phyloP scores from a whole-genome alignment of 1,140 invertebrate genomes.

The Aphaenogaster rudis region DNA sequence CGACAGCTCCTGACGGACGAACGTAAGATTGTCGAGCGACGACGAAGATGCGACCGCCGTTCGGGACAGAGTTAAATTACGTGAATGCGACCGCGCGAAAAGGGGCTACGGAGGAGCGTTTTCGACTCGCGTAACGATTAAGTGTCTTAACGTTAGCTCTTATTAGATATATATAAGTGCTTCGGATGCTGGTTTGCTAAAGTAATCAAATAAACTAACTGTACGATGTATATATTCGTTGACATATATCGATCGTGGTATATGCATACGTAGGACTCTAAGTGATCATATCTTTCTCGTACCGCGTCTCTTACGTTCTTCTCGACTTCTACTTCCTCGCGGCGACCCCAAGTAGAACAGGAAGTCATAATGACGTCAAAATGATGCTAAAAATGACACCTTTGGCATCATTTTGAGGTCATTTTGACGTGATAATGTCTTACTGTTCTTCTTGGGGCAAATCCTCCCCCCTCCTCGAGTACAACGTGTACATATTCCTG shows the following conservation, averaged over 20 bases:
- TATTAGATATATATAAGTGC: constrained; percentile 57
- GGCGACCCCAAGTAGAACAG: background rate
- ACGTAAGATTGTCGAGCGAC: background rate
- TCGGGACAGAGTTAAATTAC: background rate
- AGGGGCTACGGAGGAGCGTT: constrained; percentile 2
- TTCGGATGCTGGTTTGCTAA: constrained; percentile 62
- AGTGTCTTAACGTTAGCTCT: constrained; percentile 61
- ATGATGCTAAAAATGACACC: too few species aligned
- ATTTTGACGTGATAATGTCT: too few species aligned
- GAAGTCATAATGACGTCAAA: too few species aligned
- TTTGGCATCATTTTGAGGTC: too few species aligned
- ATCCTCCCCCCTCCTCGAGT: background rate
- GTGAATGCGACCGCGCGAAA: background rate
- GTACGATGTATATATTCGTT: constrained; percentile 62
- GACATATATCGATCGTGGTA: constrained; percentile 52
- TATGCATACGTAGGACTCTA: constrained; percentile 48
- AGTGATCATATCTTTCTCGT: constrained; percentile 42
- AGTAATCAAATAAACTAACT: constrained; percentile 52
- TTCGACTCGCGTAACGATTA: constrained; percentile 57
- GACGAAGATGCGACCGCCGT: too few species aligned
- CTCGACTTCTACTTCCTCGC: background rate
- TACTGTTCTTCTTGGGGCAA: background rate
- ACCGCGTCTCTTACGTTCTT: background rate
- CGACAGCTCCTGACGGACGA: background rate
- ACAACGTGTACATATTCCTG: constrained; percentile 35